Percentiles rank a stretch among this genome's conserved stretches.
Conservation (phyloP, 2,797 vertebrate genomes). For the Thalassophryne amazonica region DNA sequence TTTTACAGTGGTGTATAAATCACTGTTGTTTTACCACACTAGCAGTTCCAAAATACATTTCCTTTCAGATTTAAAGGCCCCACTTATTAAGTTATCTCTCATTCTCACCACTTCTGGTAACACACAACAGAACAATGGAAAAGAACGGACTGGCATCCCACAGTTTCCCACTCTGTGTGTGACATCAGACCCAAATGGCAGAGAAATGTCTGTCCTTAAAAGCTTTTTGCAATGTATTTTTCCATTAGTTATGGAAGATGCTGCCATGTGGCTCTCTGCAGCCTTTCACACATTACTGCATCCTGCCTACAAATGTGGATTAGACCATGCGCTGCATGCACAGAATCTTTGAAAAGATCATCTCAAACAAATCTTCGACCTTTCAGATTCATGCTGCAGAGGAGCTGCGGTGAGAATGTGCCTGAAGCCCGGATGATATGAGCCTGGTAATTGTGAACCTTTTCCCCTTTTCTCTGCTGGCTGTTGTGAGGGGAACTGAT, state of each 20-base stretch:
- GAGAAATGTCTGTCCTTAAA: neutral
- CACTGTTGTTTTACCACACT: too few species aligned
- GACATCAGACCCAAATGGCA: neutral
- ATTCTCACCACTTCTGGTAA: neutral
- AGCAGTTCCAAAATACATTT: too few species aligned
- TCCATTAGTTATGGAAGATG: neutral
- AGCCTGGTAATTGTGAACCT: slow-evolving; percentile 59
- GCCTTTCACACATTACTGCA: neutral
- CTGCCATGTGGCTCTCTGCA: neutral
- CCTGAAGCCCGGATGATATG: slow-evolving; percentile 45
- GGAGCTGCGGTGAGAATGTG: slow-evolving; percentile 40
- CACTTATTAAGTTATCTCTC: too few species aligned
- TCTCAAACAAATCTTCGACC: slow-evolving; percentile 48
- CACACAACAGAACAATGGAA: neutral
- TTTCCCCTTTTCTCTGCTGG: slow-evolving; percentile 41
- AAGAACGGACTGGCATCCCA: neutral
- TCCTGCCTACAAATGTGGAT: slow-evolving; percentile 1
- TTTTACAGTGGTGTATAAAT: too few species aligned
- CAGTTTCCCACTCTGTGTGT: neutral
- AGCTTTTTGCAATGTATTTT: neutral
- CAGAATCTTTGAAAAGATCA: slow-evolving; percentile 35
- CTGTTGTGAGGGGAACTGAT: slow-evolving; percentile 44
- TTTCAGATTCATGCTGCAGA: slow-evolving; percentile 49
- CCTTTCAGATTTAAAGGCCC: too few species aligned
- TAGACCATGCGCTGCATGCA: slow-evolving; percentile 8